These are phyloP conservation scores for Hycleus cichorii DNA, from an alignment of 1,140 invertebrate species.

Conservation along the genomic window DNA sequence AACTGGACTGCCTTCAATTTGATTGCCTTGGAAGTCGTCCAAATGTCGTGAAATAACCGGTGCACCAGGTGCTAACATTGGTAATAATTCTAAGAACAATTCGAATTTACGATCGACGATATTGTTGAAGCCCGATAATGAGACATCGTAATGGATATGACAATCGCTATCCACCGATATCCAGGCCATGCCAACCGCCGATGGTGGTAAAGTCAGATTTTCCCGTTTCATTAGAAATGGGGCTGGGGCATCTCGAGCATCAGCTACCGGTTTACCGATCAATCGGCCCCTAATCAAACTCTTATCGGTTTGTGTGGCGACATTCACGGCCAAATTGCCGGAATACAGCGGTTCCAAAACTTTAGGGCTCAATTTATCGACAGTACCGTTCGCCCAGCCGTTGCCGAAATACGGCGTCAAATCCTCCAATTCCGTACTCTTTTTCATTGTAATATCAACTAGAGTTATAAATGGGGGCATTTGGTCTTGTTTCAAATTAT, in stretches of 20 bases:
- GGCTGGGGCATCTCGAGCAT: slow-evolving; percentile 59
- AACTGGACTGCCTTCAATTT: slow-evolving; percentile 55
- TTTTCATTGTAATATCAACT: slow-evolving; percentile 60
- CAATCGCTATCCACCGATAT: slow-evolving; percentile 72
- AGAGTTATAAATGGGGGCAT: slow-evolving; percentile 59
- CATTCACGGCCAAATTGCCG: slow-evolving; percentile 67
- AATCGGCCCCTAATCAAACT: slow-evolving; percentile 57
- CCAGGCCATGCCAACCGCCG: slow-evolving; percentile 70
- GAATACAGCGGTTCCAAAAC: slow-evolving; percentile 71
- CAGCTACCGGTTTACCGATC: slow-evolving; percentile 59
- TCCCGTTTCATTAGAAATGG: slow-evolving; percentile 58
- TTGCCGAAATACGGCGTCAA: slow-evolving; percentile 52
- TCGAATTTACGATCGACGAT: slow-evolving; percentile 42
- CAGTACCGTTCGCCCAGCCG: slow-evolving; percentile 59
- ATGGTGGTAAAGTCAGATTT: slow-evolving; percentile 43
- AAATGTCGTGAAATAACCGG: slow-evolving; percentile 53
- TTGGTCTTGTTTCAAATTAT: slow-evolving; percentile 39
- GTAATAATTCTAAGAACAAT: slow-evolving; percentile 57
- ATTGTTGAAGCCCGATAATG: slow-evolving; percentile 34
- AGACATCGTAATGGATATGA: slow-evolving; percentile 75
- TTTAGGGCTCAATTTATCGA: slow-evolving; percentile 56
- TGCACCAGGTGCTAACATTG: slow-evolving; percentile 55
- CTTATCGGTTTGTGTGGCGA: slow-evolving; percentile 50
- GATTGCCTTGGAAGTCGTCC: slow-evolving; percentile 52
- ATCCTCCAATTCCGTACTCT: slow-evolving; percentile 60